Conservation (phyloP, 2,797 vertebrate genomes). For the Apodemus agrarius region DNA sequence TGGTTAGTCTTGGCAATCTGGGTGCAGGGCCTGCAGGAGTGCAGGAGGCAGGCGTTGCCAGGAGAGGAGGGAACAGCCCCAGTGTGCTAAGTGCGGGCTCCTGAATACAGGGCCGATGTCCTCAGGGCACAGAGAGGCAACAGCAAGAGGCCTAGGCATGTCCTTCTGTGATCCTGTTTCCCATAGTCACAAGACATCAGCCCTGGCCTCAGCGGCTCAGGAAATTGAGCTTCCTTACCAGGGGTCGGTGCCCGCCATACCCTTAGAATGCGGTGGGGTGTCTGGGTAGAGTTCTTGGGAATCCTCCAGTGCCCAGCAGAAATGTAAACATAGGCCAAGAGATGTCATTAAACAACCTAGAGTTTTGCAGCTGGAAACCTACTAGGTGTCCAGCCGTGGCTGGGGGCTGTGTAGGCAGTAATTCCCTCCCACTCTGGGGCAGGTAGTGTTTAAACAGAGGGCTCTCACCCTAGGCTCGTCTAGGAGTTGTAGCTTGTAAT, state of each 20-base stretch:
- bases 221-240: neutral
- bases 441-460: neutral
- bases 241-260: neutral
- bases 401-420: neutral
- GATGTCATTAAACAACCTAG: neutral
- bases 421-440: too few species aligned
- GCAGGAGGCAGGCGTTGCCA: neutral
- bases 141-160: neutral
- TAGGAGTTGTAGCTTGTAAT: neutral
- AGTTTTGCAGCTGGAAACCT: neutral
- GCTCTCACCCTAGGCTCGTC: neutral
- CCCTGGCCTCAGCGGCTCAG: neutral
- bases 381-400: neutral
- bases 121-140: neutral
- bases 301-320: neutral
- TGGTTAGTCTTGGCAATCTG: constrained; percentile 66
- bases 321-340: constrained; percentile 66
- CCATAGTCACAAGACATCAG: neutral
- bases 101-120: neutral
- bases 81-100: neutral
- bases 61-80: neutral
- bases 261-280: neutral
- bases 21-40: neutral
- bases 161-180: neutral
- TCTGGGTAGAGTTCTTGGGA: neutral